A percentile compares a stretch with the other conserved stretches of the same genome.
These are phyloP conservation scores for Athene cunicularia DNA, from an alignment of 2,113 vertebrate genomes.

Conservation along the genomic window DNA sequence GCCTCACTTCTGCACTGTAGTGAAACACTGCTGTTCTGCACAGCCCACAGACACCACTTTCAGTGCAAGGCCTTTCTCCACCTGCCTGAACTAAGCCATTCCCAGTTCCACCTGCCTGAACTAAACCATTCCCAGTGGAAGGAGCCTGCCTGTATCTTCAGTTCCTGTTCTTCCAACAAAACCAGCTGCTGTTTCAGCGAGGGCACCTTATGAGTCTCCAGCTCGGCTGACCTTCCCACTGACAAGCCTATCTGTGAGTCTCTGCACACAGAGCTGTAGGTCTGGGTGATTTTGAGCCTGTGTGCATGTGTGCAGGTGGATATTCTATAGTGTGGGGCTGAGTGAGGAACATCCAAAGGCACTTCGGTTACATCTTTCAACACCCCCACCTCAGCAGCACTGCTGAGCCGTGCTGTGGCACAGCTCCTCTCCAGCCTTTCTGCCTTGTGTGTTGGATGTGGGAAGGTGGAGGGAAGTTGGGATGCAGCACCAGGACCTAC, in stretches of 20 bases:
- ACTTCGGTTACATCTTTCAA: neutral
- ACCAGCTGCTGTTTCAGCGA: neutral
- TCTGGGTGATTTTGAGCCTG: neutral
- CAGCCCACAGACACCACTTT: neutral
- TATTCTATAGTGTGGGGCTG: neutral
- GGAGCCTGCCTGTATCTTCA: rapidly evolving
- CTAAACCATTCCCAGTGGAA: neutral
- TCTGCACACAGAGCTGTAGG: neutral
- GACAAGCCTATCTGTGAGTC: neutral
- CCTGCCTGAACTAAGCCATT: neutral
- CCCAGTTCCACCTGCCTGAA: neutral
- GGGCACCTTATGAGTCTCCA: neutral
- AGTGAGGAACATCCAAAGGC: neutral
- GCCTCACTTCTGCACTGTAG: neutral
- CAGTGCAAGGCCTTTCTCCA: neutral
- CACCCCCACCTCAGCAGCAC: neutral
- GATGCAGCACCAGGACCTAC: neutral
- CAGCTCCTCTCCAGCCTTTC: neutral
- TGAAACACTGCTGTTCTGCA: neutral
- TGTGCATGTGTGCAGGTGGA: rapidly evolving
- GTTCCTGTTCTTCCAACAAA: neutral
- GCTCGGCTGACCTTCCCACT: neutral
- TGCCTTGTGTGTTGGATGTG: neutral
- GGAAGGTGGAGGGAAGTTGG: neutral
- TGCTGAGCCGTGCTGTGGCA: neutral